Evolutionary conservation across 2,797 vertebrate species (phyloP), one percentile per base, ranked within the genome.

Genomic region (Tachyglossus aculeatus): DNA sequence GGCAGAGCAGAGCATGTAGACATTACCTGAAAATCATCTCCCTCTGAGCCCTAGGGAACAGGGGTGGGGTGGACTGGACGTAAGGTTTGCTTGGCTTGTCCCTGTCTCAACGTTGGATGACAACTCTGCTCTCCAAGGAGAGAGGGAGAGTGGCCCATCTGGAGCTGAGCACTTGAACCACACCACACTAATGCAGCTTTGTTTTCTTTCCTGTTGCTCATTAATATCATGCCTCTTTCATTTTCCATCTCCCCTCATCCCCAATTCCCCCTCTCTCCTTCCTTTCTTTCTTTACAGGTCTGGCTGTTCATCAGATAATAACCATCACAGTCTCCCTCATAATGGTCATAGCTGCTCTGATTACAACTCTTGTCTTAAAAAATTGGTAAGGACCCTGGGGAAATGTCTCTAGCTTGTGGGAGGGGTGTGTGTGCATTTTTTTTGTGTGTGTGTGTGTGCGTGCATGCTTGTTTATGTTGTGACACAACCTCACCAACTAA

Each of bases 321-420:
- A 99, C 98, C 87, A 98, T 99, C 94, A 98, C 98, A 81, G 97
- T 99, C 93, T 99, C 98, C 90, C 97, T 99, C 92, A 98, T 99
- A 89, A 99, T 99, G 98, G 96, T 99, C 88, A 96, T 98, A 62
- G 98, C 98, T 55, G 98, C 98, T 90, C 95, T 99, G 96, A 98
- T 99, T 89, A 99, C 97, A 90, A 99, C 98, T 85, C 96, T 99
- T 88, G 98, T 99, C 95, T 96, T 99, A 96, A 99, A 99, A 94
- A 99, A 98, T 91, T 99, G 98, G 98, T 99, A 98, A 96, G 98
- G 92, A 91, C 84, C 22, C 53, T 66, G 0, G 15, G 29, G 25
- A 27, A 7, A n/a, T 53, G 27, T 33, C 25, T 16, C 8, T 33
- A 58, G 53, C 6, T 34, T 13, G 10, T 21, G 32, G 25, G 19